Evolutionary conservation across 1,140 invertebrate species (phyloP), one percentile per base, ranked within the genome.

Genomic region (Varroa destructor): DNA sequence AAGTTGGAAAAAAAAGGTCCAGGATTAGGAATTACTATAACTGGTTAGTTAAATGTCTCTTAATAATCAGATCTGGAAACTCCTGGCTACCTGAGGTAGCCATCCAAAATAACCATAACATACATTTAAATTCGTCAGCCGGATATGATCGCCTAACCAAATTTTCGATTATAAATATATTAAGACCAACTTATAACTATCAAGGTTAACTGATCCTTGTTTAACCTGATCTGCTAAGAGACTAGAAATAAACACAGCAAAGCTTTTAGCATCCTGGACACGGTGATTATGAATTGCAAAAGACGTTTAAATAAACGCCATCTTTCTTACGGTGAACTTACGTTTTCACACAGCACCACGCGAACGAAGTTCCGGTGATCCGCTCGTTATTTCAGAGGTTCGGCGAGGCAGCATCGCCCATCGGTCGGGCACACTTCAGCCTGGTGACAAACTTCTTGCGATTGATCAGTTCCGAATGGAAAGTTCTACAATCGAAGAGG

Each of bases 321-420:
- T 25, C 25, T 25, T 25, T 25, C 25, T 25, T 25, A 25, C 25
- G 25, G 25, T 25, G 25, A 5, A 51, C 46, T 55, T 25, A 14
- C 73, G 73, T 75, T 42, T 56, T 72, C 71, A 73, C 75, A 72
- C 73, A 79, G 81, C 76, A 71, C 76, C 77, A 14, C 77, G 75
- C 46, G 77, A 77, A 72, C 75, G 78, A 36, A 76, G 78, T 70
- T 80, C 79, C 55, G 84, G 86, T 72, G 86, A 88, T 73, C 84
- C 86, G 8, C 79, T 89, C 61, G 80, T 87, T 43, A 91, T 95
- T 73, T 87, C 89, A 0, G 89, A 93, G 75, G 88, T 97, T 1
- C 86, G 88, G 71, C 85, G 87, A 67, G 93, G 92, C 5, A 95
- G 91, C 43, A 86, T 91, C 0, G 91, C 93, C 0, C 90, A 96